phyloP scores from a whole-genome alignment of 2,113 vertebrate genomes.

The Ginglymostoma cirratum region DNA sequence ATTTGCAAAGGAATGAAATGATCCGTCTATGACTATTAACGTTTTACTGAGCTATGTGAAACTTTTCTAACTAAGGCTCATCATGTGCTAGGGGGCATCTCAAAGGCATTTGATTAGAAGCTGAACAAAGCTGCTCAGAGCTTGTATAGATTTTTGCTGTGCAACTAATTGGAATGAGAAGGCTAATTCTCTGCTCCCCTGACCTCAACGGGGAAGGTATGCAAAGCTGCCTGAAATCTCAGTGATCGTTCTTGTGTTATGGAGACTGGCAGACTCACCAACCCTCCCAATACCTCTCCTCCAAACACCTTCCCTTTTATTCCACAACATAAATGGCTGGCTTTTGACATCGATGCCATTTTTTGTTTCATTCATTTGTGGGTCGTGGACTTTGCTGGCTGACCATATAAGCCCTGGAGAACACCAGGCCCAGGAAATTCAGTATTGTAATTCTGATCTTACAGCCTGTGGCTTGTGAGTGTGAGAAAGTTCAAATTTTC shows the following conservation, averaged over 20 bases:
- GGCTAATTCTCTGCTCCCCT: neutral
- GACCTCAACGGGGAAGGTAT: neutral
- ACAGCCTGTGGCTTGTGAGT: neutral
- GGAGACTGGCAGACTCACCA: neutral
- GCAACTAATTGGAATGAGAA: neutral
- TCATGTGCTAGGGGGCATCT: neutral
- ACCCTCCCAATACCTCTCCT: neutral
- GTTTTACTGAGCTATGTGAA: neutral
- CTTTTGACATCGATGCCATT: neutral
- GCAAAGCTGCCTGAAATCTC: neutral
- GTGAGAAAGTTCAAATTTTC: neutral
- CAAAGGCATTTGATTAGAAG: neutral
- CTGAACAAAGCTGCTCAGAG: neutral
- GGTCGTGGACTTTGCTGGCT: too few species aligned
- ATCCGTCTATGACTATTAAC: neutral
- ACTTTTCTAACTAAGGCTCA: neutral
- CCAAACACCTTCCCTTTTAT: too few species aligned
- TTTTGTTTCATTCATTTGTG: neutral
- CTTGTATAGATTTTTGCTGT: neutral
- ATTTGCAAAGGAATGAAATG: neutral
- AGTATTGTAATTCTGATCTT: neutral
- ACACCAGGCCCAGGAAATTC: neutral
- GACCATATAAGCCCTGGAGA: neutral
- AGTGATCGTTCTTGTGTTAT: neutral
- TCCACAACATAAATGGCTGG: neutral